Base-by-base conservation (phyloP, 2,113 vertebrate species). In the Poecile atricapillus region DNA sequence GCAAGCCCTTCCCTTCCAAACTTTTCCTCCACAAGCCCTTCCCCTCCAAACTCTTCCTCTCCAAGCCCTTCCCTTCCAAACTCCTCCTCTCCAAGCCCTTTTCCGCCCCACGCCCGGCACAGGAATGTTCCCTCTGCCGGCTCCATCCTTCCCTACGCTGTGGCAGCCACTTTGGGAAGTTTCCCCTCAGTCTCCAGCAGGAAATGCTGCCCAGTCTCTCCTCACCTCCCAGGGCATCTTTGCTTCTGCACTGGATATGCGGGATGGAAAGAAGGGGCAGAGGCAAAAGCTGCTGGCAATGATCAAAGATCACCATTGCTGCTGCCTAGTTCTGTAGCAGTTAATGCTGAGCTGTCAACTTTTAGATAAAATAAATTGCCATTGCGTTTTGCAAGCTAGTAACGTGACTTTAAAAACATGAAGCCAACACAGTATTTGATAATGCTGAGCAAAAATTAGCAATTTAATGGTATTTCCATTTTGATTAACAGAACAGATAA, bases 161-260 rank as follows among this genome's bases (percentile, higher is more conserved):
- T 0, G 7, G 15, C 33, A 35, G 71, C 24, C 13, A 0, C 7
- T 37, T 33, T 0, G 7, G 39, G 10, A 28, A 3, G 2, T 11
- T 44, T 71, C 25, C 14, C 27, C n/a, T 47, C 8, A 0, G 17
- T 3, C 14, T 19, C 18, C 52, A 30, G 70, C 82, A 56, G 30
- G 35, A 44, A 83, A n/a, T 17, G 21, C 41, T 4, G 0, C 37
- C 37, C 28, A 4, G 23, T 31, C 60, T 74, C 46, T 19, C 6
- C 74, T 71, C 25, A 0, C 43, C 39, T 62, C 21, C 18, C 65
- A 19, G 21, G 50, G 71, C 37, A 39, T 83, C 60, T 76, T 39
- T 55, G 53, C 56, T 63, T 49, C 76, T 47, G 75, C 28, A 18
- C 21, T 0, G 2, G 11, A 9, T 28, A 35, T 53, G 46, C 60